Base-by-base conservation (phyloP, 1,140 invertebrate genomes). In the Globodera ellingtonae region DNA sequence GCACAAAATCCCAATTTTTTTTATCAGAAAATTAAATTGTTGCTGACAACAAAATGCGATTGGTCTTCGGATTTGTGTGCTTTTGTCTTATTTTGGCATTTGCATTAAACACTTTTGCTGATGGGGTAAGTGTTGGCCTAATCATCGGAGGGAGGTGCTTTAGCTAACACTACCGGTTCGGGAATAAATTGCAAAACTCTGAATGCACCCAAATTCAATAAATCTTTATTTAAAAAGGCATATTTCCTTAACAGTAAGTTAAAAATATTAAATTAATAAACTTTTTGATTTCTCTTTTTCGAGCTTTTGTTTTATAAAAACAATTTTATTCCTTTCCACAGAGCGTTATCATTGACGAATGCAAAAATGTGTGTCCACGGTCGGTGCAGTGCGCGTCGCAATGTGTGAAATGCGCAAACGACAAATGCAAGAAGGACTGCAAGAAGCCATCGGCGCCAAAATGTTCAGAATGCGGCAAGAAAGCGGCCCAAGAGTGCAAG, bases 391-490 rank as follows among this genome's bases (percentile, higher is more conserved):
- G 67, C 18, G 67, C 67, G 9, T 6, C 24, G 67, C 13, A 70
- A 10, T 70, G 67, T 47, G 67, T 70, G 67, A 70, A 35, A 4
- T 70, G 67, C 67, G 67, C 24, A 3, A 47, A 18, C n/a, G 67
- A 0, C 1, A 70, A 70, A 21, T 70, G 67, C 24, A 70, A 70
- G 35, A 70, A 70, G 35, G 35, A 46, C 5, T 70, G 67, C 67
- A 70, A 70, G n/a, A 70, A 70, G 67, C 35, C 67, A 9, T n/a
- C 67, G 35, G 10, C 67, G 4, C 67, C 67, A 18, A 35, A 70
- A 18, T 70, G 67, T 18, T 9, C 24, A 6, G 67, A 70, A 18
- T 70, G 67, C 67, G 67, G 67, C n/a, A 70, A 47, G 18, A 35
- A 35, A 3, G 67, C 67, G 67, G 24, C n/a, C 3, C 13, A 35